These are phyloP conservation scores for Perognathus longimembris DNA, from an alignment of 2,113 vertebrate genomes.

Conservation along the genomic window DNA sequence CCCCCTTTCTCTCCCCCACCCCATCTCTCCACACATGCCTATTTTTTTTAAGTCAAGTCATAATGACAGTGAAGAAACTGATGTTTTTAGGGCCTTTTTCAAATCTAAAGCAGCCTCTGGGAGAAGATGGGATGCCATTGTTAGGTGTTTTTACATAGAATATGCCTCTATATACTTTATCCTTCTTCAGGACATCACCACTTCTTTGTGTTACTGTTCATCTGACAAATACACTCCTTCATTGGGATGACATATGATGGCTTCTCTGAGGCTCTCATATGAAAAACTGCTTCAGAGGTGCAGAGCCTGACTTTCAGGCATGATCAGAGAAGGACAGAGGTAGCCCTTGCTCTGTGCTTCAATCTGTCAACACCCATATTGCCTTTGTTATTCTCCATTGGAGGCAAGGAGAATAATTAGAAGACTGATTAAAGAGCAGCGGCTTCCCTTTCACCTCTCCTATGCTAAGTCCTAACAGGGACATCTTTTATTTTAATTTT, in stretches of 20 bases:
- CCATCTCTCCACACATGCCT: too few species aligned
- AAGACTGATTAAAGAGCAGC: neutral
- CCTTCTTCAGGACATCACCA: neutral
- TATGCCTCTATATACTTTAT: neutral
- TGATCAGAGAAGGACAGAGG: neutral
- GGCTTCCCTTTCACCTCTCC: too few species aligned
- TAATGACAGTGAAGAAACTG: neutral
- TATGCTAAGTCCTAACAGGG: too few species aligned
- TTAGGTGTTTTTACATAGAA: neutral
- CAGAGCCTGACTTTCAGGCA: neutral
- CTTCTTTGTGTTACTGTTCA: neutral
- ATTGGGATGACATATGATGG: neutral
- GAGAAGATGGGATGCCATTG: neutral
- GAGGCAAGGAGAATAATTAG: neutral
- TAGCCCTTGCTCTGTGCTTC: neutral
- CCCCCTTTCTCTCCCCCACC: too few species aligned
- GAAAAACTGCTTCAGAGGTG: neutral
- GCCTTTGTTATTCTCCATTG: neutral
- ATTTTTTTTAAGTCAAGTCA: neutral
- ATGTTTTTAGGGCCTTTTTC: neutral
- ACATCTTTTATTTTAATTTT: too few species aligned
- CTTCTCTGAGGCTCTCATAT: neutral
- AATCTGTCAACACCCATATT: neutral
- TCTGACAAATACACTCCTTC: neutral
- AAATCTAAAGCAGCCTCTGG: neutral